Percentiles rank a stretch among this genome's conserved stretches.
These are phyloP conservation scores for Euthynnus affinis DNA, from an alignment of 2,797 vertebrate genomes.

Conservation along the genomic window DNA sequence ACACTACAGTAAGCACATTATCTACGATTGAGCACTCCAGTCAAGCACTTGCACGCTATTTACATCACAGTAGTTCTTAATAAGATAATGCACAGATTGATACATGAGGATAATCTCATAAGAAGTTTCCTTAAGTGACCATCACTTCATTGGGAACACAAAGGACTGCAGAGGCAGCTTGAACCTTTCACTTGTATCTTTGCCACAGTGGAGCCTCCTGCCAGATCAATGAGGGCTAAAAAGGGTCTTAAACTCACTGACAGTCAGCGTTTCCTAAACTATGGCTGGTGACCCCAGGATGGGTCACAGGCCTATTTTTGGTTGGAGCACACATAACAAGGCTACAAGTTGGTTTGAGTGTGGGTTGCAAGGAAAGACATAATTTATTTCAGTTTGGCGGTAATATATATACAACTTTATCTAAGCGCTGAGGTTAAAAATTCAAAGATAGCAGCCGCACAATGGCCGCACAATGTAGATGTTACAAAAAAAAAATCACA, in stretches of 20 bases:
- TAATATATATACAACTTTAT: slow-evolving; percentile 32
- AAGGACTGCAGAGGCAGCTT: slow-evolving; percentile 10
- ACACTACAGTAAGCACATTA: slow-evolving; percentile 14
- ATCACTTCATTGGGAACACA: slow-evolving; percentile 9
- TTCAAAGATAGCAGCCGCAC: too few relatives aligned
- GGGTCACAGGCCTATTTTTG: slow-evolving; percentile 64
- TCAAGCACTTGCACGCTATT: neutral
- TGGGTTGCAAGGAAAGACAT: neutral
- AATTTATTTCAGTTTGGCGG: slow-evolving; percentile 12
- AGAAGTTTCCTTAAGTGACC: neutral
- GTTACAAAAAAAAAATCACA: too few relatives aligned
- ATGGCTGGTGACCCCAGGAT: slow-evolving; percentile 48
- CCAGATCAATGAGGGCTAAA: slow-evolving; percentile 36
- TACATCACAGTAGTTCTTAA: neutral
- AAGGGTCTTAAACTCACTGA: slow-evolving; percentile 42
- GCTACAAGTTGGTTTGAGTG: slow-evolving; percentile 23
- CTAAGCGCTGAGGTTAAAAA: neutral
- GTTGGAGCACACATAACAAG: slow-evolving; percentile 36
- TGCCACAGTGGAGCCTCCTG: slow-evolving; percentile 21
- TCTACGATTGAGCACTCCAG: neutral
- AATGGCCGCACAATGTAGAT: too few relatives aligned
- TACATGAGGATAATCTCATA: neutral
- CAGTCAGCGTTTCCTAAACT: slow-evolving; percentile 63
- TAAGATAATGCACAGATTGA: neutral
- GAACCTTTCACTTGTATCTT: slow-evolving; percentile 13